A percentile compares a stretch with the other conserved stretches of the same genome.
Evolutionary conservation across 2,888 invertebrate genomes (phyloP).

Genomic region (Polydesmus complanatus): DNA sequence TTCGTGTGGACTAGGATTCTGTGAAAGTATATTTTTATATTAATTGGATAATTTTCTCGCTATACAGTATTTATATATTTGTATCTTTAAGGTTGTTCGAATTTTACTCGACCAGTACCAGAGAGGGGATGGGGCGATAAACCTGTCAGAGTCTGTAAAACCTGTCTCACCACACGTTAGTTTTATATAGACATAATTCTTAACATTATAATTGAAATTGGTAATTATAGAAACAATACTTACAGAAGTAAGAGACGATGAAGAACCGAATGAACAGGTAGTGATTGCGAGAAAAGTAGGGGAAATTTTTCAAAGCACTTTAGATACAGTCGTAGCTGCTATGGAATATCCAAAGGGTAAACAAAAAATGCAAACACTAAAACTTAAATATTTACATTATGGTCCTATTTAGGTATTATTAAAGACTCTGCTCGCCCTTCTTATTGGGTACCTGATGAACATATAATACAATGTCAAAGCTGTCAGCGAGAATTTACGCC

Average conservation of each 20-base stretch:
- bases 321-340: conserved; percentile 54
- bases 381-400: not conserved
- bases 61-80: too few species aligned
- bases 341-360: conserved; percentile 59
- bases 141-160: conserved; percentile 58
- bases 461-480: conserved; percentile 49
- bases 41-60: too few species aligned
- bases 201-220: too few species aligned
- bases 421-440: conserved; percentile 59
- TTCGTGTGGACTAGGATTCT: conserved; percentile 47
- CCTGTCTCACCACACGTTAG: conserved; percentile 38
- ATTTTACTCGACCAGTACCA: conserved; percentile 51
- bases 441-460: conserved; percentile 66
- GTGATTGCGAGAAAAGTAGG: conserved; percentile 35
- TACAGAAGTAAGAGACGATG: not conserved
- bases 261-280: conserved; percentile 17
- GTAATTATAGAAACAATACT: not conserved
- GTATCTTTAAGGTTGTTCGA: conserved; percentile 52
- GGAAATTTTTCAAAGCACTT: conserved; percentile 56
- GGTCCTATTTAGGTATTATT: conserved; percentile 40
- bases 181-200: not conserved
- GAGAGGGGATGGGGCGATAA: conserved; percentile 50
- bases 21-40: too few species aligned
- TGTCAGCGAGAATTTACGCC: conserved; percentile 45
- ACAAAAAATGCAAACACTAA: not conserved